Percentiles rank a stretch among this genome's conserved stretches.
Evolutionary conservation across 2,113 vertebrate species (phyloP).

Genomic region (Tretioscincus oriximinensis): DNA sequence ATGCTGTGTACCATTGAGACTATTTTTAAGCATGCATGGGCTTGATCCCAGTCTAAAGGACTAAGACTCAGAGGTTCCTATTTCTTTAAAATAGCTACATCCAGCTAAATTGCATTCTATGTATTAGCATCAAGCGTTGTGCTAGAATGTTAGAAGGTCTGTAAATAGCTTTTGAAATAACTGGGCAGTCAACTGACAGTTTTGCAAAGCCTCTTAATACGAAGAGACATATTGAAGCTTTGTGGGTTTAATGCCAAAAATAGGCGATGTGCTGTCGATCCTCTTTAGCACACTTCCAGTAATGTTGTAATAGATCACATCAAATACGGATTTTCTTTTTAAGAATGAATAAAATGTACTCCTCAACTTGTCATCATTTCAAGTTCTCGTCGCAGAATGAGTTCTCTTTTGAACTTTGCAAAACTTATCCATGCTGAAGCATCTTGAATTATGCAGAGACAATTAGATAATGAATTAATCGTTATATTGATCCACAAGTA

Average conservation of each 20-base stretch:
- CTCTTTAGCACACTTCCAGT: not conserved
- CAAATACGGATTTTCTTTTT: not conserved
- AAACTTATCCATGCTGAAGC: not conserved
- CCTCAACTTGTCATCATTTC: not conserved
- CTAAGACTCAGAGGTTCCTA: not conserved
- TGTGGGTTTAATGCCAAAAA: not conserved
- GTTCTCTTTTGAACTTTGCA: not conserved
- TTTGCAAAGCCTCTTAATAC: not conserved
- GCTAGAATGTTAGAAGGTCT: not conserved
- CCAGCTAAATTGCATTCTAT: not conserved
- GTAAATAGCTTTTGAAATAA: not conserved
- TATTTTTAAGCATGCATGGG: too few relatives aligned
- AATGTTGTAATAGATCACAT: not conserved
- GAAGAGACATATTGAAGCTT: not conserved
- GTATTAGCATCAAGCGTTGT: not conserved
- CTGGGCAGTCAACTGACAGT: not conserved
- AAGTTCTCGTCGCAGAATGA: not conserved
- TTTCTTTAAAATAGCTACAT: not conserved
- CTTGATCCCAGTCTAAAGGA: too few relatives aligned
- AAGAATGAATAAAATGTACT: not conserved
- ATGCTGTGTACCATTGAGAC: too few relatives aligned
- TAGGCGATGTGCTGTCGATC: not conserved
- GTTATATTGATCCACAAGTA: too few relatives aligned
- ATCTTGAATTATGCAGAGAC: not conserved
- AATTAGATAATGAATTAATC: not conserved